These are phyloP conservation scores for Pelodytes ibericus DNA, from an alignment of 2,797 vertebrate species.

Conservation along the genomic window DNA sequence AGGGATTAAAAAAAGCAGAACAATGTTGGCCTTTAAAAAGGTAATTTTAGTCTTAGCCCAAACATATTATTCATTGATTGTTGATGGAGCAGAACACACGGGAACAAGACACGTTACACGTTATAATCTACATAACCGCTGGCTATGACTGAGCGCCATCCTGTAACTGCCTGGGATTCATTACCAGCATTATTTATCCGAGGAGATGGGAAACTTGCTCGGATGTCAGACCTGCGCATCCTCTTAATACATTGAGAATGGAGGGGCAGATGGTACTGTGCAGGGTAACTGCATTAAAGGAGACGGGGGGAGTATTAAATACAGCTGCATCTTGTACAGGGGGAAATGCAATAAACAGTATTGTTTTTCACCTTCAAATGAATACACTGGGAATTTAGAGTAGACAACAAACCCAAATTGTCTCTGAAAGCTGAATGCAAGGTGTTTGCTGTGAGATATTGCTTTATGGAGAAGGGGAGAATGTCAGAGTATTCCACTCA, in stretches of 20 bases:
- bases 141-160: neutral
- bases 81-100: slow-evolving; percentile 29
- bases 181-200: neutral
- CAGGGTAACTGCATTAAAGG: neutral
- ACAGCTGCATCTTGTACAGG: neutral
- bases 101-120: slow-evolving; percentile 7
- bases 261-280: neutral
- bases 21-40: slow-evolving; percentile 10
- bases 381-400: neutral
- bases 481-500: slow-evolving; percentile 25
- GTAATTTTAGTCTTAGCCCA: neutral
- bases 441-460: slow-evolving; percentile 27
- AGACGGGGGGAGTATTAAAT: neutral
- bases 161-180: neutral
- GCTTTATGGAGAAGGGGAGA: slow-evolving; percentile 18
- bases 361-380: slow-evolving; percentile 2
- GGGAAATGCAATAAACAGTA: neutral
- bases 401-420: slow-evolving; percentile 25
- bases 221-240: neutral
- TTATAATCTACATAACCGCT: neutral
- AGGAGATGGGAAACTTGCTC: neutral
- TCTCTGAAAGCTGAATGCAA: neutral
- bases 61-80: slow-evolving; percentile 17
- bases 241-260: neutral
- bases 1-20: neutral